A percentile compares a stretch with the other conserved stretches of the same genome.
phyloP scores from a whole-genome alignment of 2,113 vertebrate genomes.

The Microcebus tavaratra region DNA sequence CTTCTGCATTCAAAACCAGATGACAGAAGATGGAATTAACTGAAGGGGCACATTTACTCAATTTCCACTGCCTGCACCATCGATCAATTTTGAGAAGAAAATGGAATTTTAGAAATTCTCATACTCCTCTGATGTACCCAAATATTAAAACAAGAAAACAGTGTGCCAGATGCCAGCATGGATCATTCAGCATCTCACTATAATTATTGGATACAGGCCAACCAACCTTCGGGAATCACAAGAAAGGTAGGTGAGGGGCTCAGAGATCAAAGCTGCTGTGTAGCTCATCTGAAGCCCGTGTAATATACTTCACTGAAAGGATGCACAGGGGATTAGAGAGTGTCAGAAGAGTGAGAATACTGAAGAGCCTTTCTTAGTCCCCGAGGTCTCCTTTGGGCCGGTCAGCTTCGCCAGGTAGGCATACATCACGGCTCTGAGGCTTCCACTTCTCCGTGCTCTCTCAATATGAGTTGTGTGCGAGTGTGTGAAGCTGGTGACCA shows the following conservation, averaged over 20 bases:
- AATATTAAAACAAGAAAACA: slow-evolving; percentile 55
- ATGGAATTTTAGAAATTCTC: slow-evolving; percentile 57
- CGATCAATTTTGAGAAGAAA: slow-evolving; percentile 56
- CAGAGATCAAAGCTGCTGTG: slow-evolving; percentile 42
- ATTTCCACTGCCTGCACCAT: slow-evolving; percentile 11
- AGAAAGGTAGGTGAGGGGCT: not conserved
- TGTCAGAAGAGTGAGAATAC: slow-evolving; percentile 32
- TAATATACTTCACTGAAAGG: slow-evolving; percentile 19
- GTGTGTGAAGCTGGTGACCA: slow-evolving; percentile 49
- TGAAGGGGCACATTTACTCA: slow-evolving; percentile 24
- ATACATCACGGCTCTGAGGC: not conserved
- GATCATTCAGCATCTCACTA: not conserved
- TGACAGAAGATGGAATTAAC: not conserved
- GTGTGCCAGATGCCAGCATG: not conserved
- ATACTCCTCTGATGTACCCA: slow-evolving; percentile 15
- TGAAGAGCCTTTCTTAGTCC: not conserved
- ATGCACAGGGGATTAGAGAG: not conserved
- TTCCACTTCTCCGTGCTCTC: not conserved
- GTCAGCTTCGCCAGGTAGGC: not conserved
- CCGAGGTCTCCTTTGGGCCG: slow-evolving; percentile 31
- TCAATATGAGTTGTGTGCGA: not conserved
- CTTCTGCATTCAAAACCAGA: slow-evolving; percentile 64
- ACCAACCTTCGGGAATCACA: not conserved
- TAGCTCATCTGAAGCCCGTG: not conserved
- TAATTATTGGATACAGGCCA: slow-evolving; percentile 28